Percentiles rank a stretch among this genome's conserved stretches.
These are phyloP conservation scores for Otolemur crassicaudatus DNA, from an alignment of 2,797 vertebrate genomes.

Conservation along the genomic window DNA sequence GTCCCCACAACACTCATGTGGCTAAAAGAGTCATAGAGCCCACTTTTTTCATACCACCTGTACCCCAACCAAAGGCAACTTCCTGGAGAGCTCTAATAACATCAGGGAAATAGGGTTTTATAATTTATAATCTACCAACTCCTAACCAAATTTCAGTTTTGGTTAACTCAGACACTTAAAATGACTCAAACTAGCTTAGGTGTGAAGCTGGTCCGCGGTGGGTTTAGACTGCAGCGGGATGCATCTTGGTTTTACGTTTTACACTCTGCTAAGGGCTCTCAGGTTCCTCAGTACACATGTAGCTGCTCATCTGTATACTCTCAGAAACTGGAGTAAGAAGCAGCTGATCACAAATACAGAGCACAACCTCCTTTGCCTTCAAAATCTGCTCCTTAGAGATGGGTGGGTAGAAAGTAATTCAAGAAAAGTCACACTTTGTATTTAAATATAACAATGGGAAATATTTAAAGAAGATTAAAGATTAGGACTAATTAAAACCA, in stretches of 20 bases:
- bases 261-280: neutral
- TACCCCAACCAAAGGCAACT: neutral
- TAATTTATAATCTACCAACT: neutral
- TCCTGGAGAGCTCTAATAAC: neutral
- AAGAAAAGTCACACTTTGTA: slow-evolving; percentile 40
- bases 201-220: neutral
- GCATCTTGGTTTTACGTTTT: neutral
- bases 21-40: neutral
- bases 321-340: neutral
- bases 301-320: neutral
- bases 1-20: neutral
- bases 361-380: neutral
- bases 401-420: slow-evolving; percentile 1
- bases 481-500: slow-evolving; percentile 60
- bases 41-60: neutral
- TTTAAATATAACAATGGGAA: slow-evolving; percentile 58
- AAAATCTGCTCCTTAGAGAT: neutral
- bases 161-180: slow-evolving; percentile 14
- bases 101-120: slow-evolving; percentile 12
- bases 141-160: slow-evolving; percentile 32
- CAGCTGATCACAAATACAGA: slow-evolving; percentile 31
- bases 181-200: neutral
- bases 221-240: neutral
- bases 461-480: slow-evolving; percentile 45
- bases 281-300: neutral